Percentiles rank a stretch among this genome's conserved stretches.
phyloP scores from a whole-genome alignment of 92 coral and sea anemone species.

The Parazoanthus darwini region DNA sequence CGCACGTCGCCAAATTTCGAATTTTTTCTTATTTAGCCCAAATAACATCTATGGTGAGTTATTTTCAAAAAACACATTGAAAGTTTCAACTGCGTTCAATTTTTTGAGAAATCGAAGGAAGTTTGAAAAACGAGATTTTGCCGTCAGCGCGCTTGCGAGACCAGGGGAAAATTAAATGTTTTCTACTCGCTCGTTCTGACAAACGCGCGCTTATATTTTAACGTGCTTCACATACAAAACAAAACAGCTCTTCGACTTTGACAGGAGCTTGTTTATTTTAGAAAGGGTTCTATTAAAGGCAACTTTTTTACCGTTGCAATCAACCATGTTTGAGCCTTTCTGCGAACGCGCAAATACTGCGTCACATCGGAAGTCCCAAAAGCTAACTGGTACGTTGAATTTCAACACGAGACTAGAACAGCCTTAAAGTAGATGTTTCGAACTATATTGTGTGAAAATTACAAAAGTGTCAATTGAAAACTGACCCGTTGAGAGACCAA shows the following conservation, averaged over 20 bases:
- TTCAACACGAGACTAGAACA: neutral
- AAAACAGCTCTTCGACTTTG: no score
- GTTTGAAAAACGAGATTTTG: neutral
- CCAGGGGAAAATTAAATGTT: neutral
- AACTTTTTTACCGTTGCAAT: neutral
- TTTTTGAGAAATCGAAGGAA: neutral
- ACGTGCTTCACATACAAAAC: no score
- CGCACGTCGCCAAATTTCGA: neutral
- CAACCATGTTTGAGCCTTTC: neutral
- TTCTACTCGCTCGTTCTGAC: neutral
- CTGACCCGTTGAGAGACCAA: no score
- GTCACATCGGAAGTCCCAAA: no score
- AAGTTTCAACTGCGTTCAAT: conserved; percentile 4
- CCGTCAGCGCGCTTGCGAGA: neutral
- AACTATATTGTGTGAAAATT: no score
- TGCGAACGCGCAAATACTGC: neutral
- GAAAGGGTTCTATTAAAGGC: neutral
- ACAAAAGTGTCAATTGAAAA: no score
- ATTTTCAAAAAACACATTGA: neutral
- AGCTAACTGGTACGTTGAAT: conserved; percentile 2
- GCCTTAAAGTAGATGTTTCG: neutral
- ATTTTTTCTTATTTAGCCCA: neutral
- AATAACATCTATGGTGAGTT: neutral
- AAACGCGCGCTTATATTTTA: no score
- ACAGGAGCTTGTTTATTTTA: neutral